Evolutionary conservation across 2,113 vertebrate species (phyloP).

Genomic region (Microcebus ravelobensis): DNA sequence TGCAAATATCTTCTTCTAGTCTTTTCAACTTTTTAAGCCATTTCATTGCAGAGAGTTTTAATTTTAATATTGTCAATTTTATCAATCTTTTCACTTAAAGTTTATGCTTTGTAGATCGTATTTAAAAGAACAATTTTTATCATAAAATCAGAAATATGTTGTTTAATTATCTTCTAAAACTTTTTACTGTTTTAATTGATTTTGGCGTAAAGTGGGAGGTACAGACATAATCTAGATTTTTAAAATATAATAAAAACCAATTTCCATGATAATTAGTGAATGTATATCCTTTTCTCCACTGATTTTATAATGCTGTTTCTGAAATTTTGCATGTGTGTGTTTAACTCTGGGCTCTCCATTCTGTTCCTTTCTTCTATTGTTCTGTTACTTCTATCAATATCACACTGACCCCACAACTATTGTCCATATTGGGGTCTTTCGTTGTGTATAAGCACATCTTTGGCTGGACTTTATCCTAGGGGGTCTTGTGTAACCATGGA

Average conservation of each 20-base stretch:
- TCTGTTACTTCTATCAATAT: background rate
- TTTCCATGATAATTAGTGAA: background rate
- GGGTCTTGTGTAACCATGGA: background rate
- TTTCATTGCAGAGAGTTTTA: background rate
- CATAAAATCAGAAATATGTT: background rate
- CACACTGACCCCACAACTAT: background rate
- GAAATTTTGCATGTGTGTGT: too few species aligned
- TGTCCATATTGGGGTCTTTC: too few species aligned
- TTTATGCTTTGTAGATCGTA: background rate
- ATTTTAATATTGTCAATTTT: background rate
- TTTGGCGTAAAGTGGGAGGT: background rate
- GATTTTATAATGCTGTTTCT: fast-evolving
- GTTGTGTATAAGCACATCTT: background rate
- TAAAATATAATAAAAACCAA: background rate
- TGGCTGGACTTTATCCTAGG: background rate
- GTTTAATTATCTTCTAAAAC: background rate
- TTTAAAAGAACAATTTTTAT: background rate
- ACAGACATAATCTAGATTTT: background rate
- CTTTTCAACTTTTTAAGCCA: background rate
- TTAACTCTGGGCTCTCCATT: background rate
- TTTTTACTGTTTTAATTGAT: background rate
- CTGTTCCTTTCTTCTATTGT: fast-evolving
- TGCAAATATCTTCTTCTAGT: background rate
- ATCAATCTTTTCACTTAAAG: background rate
- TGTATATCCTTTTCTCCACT: too few species aligned